Conservation (phyloP, 2,888 invertebrate species). For the Malachius bipustulatus region DNA sequence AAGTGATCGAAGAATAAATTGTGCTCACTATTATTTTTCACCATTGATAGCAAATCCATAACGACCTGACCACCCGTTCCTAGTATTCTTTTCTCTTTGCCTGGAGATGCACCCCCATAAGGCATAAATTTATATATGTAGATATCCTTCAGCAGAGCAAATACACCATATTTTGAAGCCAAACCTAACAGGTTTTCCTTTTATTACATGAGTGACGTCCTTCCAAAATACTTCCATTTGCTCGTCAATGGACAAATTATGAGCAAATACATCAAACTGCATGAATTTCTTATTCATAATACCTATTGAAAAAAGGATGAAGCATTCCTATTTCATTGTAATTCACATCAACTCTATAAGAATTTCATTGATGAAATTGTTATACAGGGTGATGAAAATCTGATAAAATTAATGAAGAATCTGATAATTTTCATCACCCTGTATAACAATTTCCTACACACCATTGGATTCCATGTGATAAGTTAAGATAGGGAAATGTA, state of each 20-base stretch:
- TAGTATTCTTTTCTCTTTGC: background rate
- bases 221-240: background rate
- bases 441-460: too few relatives aligned
- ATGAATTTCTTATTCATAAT: slow-evolving; percentile 10
- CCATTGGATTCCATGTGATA: too few relatives aligned
- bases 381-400: too few relatives aligned
- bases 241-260: slow-evolving; percentile 4
- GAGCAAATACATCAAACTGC: slow-evolving; percentile 8
- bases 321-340: too few relatives aligned
- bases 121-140: slow-evolving; percentile 13
- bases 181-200: slow-evolving; percentile 5
- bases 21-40: background rate
- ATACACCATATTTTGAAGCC: slow-evolving; percentile 15
- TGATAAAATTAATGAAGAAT: too few relatives aligned
- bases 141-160: slow-evolving; percentile 12
- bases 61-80: slow-evolving; percentile 1
- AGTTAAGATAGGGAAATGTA: too few relatives aligned
- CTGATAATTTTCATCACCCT: too few relatives aligned
- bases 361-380: slow-evolving; percentile 11
- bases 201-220: too few relatives aligned
- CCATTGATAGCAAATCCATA: slow-evolving; percentile 3
- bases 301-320: too few relatives aligned
- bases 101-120: slow-evolving; percentile 10
- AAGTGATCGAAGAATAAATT: slow-evolving; percentile 7
- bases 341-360: slow-evolving; percentile 8